Percentiles rank a stretch among this genome's conserved stretches.
Evolutionary conservation across 2,797 vertebrate species (phyloP).

Genomic region (Picus viridis): DNA sequence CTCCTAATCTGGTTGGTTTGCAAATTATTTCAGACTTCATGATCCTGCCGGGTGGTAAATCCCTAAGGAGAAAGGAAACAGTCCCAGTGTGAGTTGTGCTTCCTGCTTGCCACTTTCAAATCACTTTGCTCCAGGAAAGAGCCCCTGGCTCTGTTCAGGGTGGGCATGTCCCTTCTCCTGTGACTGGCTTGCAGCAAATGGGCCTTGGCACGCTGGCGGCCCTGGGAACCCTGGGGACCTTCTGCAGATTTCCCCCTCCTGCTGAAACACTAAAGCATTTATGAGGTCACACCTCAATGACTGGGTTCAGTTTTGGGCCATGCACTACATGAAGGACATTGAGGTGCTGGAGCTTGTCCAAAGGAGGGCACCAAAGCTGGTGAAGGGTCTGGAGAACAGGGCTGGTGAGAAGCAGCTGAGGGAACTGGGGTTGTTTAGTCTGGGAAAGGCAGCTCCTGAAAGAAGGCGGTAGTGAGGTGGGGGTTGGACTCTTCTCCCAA

Average conservation of each 20-base stretch:
- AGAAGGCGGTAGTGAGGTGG: too few relatives aligned
- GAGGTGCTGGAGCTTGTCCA: too few relatives aligned
- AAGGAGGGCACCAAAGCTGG: too few relatives aligned
- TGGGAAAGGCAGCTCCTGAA: too few relatives aligned
- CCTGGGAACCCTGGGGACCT: accelerated
- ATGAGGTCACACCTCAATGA: neutral
- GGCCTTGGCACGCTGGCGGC: neutral
- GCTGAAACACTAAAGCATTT: neutral
- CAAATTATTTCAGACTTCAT: constrained; percentile 72
- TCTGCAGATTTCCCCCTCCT: accelerated
- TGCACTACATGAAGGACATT: too few relatives aligned
- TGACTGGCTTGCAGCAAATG: accelerated
- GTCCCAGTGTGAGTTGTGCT: neutral
- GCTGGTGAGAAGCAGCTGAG: neutral
- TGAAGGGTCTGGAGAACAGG: neutral
- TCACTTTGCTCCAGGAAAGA: neutral
- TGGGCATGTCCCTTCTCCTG: neutral
- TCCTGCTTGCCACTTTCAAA: neutral
- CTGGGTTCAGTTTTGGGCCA: too few relatives aligned
- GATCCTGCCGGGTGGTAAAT: constrained; percentile 66
- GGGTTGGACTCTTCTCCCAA: too few relatives aligned
- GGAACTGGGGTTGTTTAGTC: neutral
- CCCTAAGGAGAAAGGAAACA: constrained; percentile 34
- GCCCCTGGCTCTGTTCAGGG: accelerated
- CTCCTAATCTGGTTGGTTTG: constrained; percentile 45